phyloP scores from a whole-genome alignment of 2,113 vertebrate genomes.

The Trichechus manatus region DNA sequence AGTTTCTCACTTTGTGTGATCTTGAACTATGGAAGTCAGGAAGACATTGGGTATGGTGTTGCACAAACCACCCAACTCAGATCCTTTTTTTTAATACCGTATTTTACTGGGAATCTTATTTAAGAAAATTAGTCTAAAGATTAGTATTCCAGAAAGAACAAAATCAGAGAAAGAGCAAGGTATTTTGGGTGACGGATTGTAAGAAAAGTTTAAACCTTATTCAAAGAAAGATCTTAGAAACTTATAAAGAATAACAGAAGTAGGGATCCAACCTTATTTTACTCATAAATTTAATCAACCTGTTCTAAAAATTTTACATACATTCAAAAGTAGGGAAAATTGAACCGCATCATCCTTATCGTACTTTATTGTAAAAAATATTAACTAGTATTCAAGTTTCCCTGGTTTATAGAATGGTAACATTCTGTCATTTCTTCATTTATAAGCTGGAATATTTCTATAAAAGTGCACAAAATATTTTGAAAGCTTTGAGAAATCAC shows the following conservation, averaged over 20 bases:
- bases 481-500: constrained; percentile 40
- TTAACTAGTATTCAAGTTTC: constrained; percentile 7
- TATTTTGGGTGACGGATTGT: constrained; percentile 14
- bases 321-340: constrained; percentile 1
- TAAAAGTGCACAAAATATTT: constrained; percentile 54
- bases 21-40: not conserved
- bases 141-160: constrained; percentile 1
- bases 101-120: constrained; percentile 37
- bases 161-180: not conserved
- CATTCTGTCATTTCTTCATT: constrained; percentile 22
- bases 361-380: not conserved
- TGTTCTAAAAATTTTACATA: constrained; percentile 56
- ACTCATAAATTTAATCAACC: constrained; percentile 19
- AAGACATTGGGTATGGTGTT: not conserved
- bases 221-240: constrained; percentile 52
- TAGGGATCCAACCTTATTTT: not conserved
- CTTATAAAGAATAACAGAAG: constrained; percentile 19
- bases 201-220: constrained; percentile 19
- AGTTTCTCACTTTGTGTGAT: not conserved
- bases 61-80: not conserved
- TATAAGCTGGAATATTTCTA: not conserved
- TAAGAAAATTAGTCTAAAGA: constrained; percentile 59
- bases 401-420: constrained; percentile 52
- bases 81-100: not conserved
- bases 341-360: not conserved